Conservation (phyloP, 2,113 vertebrate species). For the Anthoscopus minutus region DNA sequence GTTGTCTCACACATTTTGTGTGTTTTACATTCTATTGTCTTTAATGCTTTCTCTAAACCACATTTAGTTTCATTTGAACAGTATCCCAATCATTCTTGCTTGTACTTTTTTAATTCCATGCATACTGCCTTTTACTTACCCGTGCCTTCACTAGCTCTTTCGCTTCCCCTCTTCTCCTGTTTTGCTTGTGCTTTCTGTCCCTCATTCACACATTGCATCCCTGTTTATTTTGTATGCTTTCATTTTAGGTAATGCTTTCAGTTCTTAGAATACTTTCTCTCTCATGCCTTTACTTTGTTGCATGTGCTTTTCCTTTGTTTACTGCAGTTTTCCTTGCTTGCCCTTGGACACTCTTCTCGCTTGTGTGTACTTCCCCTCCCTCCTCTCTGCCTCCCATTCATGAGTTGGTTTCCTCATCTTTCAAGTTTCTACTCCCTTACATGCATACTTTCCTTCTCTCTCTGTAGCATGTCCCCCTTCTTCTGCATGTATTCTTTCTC, state of each 20-base stretch:
- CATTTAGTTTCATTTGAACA: not conserved
- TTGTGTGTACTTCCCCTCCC: not conserved
- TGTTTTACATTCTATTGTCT: not conserved
- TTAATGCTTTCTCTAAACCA: not conserved
- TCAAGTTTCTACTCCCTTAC: not conserved
- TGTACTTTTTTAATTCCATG: not conserved
- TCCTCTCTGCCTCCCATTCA: not conserved
- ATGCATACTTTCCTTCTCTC: not conserved
- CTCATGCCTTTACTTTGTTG: not conserved
- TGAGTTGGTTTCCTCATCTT: not conserved
- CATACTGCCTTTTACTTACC: not conserved
- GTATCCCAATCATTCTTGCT: not conserved
- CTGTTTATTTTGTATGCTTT: not conserved
- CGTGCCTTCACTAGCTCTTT: not conserved
- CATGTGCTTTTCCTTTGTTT: not conserved
- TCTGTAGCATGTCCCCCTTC: not conserved
- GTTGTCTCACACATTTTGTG: not conserved
- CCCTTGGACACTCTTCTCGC: not conserved
- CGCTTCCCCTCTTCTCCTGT: not conserved
- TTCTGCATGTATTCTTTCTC: not conserved
- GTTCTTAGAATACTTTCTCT: not conserved
- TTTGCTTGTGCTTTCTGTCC: not conserved
- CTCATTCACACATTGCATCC: not conserved
- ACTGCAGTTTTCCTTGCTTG: not conserved
- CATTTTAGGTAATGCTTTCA: not conserved